phyloP scores from a whole-genome alignment of 2,113 vertebrate genomes.

The Albula goreensis region DNA sequence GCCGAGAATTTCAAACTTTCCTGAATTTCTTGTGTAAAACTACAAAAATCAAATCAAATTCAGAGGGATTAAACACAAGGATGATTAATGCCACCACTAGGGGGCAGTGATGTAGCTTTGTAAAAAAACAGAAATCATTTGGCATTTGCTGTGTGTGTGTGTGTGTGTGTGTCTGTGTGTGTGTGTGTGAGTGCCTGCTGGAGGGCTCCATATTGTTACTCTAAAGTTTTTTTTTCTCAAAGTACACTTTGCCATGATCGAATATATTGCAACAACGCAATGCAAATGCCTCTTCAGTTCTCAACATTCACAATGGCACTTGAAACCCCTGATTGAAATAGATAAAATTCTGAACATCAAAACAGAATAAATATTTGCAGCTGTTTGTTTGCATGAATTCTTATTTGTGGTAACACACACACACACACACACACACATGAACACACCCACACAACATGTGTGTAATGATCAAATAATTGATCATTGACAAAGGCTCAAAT shows the following conservation, averaged over 20 bases:
- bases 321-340: too few relatives aligned
- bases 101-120: conserved; percentile 47
- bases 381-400: neutral
- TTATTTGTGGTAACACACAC: neutral
- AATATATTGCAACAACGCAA: neutral
- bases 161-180: too few relatives aligned
- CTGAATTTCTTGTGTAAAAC: neutral
- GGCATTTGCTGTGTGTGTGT: neutral
- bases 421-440: neutral
- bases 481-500: too few relatives aligned
- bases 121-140: conserved; percentile 21
- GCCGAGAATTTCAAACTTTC: neutral
- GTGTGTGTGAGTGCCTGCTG: too few relatives aligned
- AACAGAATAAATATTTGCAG: neutral
- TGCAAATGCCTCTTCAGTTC: neutral
- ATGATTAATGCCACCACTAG: conserved; percentile 32
- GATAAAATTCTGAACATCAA: neutral
- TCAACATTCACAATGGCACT: neutral
- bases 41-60: neutral
- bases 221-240: neutral
- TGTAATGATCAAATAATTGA: too few relatives aligned
- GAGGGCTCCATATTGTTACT: neutral
- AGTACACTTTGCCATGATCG: neutral
- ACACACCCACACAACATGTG: too few relatives aligned
- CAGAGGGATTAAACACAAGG: neutral